Percentiles rank a stretch among this genome's conserved stretches.
These are phyloP conservation scores for Falcaria lacertinaria DNA, from an alignment of 2,888 invertebrate genomes.

Conservation along the genomic window DNA sequence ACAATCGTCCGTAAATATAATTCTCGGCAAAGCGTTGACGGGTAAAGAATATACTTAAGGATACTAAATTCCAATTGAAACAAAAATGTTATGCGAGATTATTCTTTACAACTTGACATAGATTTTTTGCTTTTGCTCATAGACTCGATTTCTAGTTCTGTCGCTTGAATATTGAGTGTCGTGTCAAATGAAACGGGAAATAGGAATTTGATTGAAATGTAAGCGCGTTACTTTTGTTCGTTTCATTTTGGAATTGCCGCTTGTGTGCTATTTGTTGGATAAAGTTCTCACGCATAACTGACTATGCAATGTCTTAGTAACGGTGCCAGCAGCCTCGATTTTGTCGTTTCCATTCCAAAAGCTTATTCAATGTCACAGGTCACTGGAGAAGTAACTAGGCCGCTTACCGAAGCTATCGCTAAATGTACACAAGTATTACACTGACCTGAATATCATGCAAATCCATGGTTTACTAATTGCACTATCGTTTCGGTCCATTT, in stretches of 20 bases:
- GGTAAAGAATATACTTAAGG: not conserved
- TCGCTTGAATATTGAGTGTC: conserved; percentile 35
- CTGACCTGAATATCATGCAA: conserved; percentile 44
- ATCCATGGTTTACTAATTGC: conserved; percentile 37
- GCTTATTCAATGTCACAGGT: conserved; percentile 46
- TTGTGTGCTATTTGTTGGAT: not conserved
- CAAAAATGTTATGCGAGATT: not conserved
- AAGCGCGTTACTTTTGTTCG: not conserved
- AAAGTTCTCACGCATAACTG: conserved; percentile 26
- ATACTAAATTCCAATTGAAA: not conserved
- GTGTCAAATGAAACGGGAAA: conserved; percentile 46
- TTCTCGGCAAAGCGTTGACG: not conserved
- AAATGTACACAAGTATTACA: conserved; percentile 27
- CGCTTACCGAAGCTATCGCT: conserved; percentile 18
- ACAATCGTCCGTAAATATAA: conserved; percentile 1
- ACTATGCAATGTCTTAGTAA: conserved; percentile 23
- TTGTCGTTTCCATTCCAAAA: conserved; percentile 36
- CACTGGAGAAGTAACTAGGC: conserved; percentile 28
- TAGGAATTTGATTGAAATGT: conserved; percentile 30
- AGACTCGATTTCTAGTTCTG: conserved; percentile 24
- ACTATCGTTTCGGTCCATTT: conserved; percentile 21
- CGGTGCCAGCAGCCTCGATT: conserved; percentile 36
- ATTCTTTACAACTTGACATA: not conserved
- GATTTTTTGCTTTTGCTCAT: conserved; percentile 6
- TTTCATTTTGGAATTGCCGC: not conserved